phyloP scores from a whole-genome alignment of 2,888 invertebrate genomes.

The Pterostichus niger region DNA sequence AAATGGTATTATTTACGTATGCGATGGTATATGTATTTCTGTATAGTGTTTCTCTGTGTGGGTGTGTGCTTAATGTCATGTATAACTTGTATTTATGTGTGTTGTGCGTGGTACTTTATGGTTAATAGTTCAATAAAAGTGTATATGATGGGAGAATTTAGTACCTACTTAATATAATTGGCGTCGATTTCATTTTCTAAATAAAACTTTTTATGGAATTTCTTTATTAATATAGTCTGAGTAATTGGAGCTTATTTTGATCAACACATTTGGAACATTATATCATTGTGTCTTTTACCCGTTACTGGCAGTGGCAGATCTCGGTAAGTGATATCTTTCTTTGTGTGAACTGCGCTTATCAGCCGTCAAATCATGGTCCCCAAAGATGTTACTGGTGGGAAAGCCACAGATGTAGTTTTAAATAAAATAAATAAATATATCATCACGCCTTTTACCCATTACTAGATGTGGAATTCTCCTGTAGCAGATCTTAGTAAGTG shows the following conservation, averaged over 20 bases:
- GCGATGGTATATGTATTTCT: not conserved
- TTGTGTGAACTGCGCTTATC: too few relatives aligned
- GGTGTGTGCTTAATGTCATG: conserved; percentile 33
- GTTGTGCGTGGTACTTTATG: conserved; percentile 38
- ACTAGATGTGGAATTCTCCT: too few relatives aligned
- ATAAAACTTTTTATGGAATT: conserved; percentile 26
- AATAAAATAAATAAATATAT: too few relatives aligned
- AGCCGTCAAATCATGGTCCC: too few relatives aligned
- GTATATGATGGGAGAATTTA: conserved; percentile 29
- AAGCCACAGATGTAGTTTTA: too few relatives aligned
- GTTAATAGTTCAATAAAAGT: conserved; percentile 36
- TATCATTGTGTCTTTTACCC: too few relatives aligned
- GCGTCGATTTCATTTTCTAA: conserved; percentile 30
- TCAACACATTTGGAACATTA: too few relatives aligned
- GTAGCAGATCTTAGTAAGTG: too few relatives aligned
- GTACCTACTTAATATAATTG: conserved; percentile 38
- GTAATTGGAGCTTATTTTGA: conserved; percentile 2
- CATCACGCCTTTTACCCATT: too few relatives aligned
- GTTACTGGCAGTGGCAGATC: too few relatives aligned
- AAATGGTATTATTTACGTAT: not conserved
- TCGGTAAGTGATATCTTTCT: too few relatives aligned
- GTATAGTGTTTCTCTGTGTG: not conserved
- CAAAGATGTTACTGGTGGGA: too few relatives aligned
- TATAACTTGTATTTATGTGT: conserved; percentile 41
- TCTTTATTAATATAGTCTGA: conserved; percentile 7